Evolutionary conservation across 2,797 vertebrate genomes (phyloP), one percentile per base, ranked within the genome.

Genomic region (Typhlichthys eigenmanni): DNA sequence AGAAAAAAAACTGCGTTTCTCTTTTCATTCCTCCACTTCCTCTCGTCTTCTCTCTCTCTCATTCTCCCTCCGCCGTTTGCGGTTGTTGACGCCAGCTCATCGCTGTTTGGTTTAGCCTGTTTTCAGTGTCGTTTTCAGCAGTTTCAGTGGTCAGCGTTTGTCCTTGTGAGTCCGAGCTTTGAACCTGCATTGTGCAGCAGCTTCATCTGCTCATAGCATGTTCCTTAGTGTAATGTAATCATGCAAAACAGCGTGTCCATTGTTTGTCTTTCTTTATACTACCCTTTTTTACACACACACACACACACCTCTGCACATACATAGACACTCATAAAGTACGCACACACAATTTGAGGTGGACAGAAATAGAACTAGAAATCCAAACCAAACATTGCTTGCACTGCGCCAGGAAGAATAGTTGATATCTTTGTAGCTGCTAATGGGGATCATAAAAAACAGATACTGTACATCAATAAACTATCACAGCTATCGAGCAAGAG

Each of bases 31-130:
- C 43, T 51, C 48, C 48, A 53, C 14, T 48, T 32, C 24, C 29
- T 64, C 9, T 9, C 11, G 24, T 55, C 52, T 49, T 50, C 55
- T 62, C 70, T 73, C 61, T 58, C 74, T 69, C 66, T 53, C 57
- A 62, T 62, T 74, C 34, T 65, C 69, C 73, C 68, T 17, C 60
- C 68, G 70, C 71, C 75, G 64, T 76, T 67, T 50, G 75, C 54
- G 80, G 79, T 87, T 74, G 81, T 82, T 85, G 91, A 93, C 89
- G 85, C 88, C 91, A 92, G 92, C 92, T 91, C 82, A 71, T 91
- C 78, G 92, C 92, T 93, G 91, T 92, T 93, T 92, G 87, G 85
- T 91, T 88, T 91, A 84, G 87, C 77, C 60, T 89, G 88, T 90
- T 88, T 62, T 66, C 77, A 82, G 81, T 78, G 86, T 86, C 63